A percentile compares a stretch with the other conserved stretches of the same genome.
phyloP scores from a whole-genome alignment of 1,140 invertebrate species.

The Atta colombica region DNA sequence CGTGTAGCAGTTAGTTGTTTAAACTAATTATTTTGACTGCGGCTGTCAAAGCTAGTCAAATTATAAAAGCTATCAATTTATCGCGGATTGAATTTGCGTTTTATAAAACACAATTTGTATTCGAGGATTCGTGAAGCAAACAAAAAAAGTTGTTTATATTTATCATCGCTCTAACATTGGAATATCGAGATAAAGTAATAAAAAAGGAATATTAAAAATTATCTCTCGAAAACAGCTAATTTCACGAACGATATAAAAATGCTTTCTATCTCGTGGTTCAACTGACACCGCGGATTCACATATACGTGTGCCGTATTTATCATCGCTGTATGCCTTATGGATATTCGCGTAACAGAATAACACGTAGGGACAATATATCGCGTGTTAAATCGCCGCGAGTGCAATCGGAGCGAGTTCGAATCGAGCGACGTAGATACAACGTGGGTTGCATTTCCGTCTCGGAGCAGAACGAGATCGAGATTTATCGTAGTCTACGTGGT shows the following conservation, averaged over 20 bases:
- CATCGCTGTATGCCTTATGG: constrained; percentile 11
- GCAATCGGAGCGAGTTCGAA: constrained; percentile 27
- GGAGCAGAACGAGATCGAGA: constrained; percentile 46
- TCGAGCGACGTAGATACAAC: constrained; percentile 45
- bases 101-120: neutral
- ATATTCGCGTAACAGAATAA: constrained; percentile 41
- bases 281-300: neutral
- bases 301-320: neutral
- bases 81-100: neutral
- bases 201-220: neutral
- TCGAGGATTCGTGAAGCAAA: neutral
- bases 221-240: neutral
- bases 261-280: neutral
- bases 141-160: neutral
- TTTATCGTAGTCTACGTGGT: constrained; percentile 48
- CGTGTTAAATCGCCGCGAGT: constrained; percentile 42
- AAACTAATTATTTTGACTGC: constrained; percentile 18
- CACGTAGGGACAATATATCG: constrained; percentile 50
- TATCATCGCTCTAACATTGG: neutral
- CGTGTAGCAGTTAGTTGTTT: constrained; percentile 3
- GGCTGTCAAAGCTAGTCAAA: neutral
- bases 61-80: constrained; percentile 6
- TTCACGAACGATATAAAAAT: neutral
- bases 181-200: neutral
- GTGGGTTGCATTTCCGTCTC: constrained; percentile 59